A percentile compares a stretch with the other conserved stretches of the same genome.
Conservation (phyloP, 2,113 vertebrate genomes). For the Thymallus thymallus region DNA sequence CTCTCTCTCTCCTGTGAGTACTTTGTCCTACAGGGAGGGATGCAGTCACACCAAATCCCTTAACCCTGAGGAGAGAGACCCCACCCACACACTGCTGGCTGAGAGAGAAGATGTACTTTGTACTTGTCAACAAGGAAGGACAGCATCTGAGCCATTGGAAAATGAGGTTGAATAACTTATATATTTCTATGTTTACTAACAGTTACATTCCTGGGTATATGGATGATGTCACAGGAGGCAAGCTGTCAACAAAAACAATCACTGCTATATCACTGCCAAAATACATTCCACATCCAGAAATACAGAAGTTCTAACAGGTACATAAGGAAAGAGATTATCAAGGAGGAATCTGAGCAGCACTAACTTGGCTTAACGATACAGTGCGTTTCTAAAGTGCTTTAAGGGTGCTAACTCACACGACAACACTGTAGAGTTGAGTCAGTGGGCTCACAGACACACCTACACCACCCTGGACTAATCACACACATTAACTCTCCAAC, state of each 20-base stretch:
- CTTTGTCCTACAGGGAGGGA: not conserved
- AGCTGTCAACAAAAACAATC: not conserved
- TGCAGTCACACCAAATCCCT: not conserved
- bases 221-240: not conserved
- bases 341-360: too few relatives aligned
- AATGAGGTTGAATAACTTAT: too few relatives aligned
- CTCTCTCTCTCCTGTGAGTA: not conserved
- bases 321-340: too few relatives aligned
- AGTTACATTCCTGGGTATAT: not conserved
- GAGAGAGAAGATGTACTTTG: too few relatives aligned
- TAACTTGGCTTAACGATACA: too few relatives aligned
- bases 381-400: too few relatives aligned
- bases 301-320: too few relatives aligned
- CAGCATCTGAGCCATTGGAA: not conserved
- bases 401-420: too few relatives aligned
- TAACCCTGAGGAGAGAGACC: not conserved
- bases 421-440: too few relatives aligned
- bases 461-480: not conserved
- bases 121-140: not conserved
- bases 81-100: not conserved
- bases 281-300: too few relatives aligned
- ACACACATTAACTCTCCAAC: not conserved
- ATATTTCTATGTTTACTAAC: not conserved
- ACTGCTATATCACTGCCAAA: not conserved
- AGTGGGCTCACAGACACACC: not conserved